phyloP scores from a whole-genome alignment of 2,888 invertebrate species.

The Acanthacorydalis orientalis region DNA sequence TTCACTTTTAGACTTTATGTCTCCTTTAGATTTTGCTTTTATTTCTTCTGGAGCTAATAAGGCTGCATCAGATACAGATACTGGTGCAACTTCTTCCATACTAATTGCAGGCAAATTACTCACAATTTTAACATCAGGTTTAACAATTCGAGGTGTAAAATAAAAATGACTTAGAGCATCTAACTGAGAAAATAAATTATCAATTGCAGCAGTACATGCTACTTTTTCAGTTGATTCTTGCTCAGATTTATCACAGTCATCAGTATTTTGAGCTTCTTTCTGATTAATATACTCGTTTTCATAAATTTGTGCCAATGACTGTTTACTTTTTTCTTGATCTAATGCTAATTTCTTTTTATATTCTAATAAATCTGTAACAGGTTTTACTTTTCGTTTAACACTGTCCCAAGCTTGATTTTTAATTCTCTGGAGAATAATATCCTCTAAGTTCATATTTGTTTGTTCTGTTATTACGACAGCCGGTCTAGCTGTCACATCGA shows the following conservation, averaged over 20 bases:
- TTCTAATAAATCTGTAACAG: conserved; percentile 61
- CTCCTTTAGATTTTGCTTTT: conserved; percentile 36
- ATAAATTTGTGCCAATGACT: conserved; percentile 84
- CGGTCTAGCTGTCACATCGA: conserved; percentile 67
- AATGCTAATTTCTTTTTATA: conserved; percentile 78
- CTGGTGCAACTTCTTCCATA: conserved; percentile 92
- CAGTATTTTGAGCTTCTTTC: conserved; percentile 35
- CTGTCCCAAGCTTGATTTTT: conserved; percentile 92
- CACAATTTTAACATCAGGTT: conserved; percentile 78
- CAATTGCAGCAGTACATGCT: conserved; percentile 60
- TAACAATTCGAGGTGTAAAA: conserved; percentile 75
- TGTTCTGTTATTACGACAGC: conserved; percentile 81
- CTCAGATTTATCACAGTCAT: conserved; percentile 38
- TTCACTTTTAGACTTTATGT: conserved; percentile 50
- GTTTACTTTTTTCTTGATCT: conserved; percentile 88
- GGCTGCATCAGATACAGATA: conserved; percentile 68
- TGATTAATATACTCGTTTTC: conserved; percentile 72
- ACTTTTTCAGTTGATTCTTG: conserved; percentile 62
- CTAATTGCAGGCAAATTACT: conserved; percentile 79
- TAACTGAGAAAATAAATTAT: conserved; percentile 61
- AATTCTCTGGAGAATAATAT: conserved; percentile 78
- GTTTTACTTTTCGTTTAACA: conserved; percentile 73
- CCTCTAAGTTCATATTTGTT: conserved; percentile 72
- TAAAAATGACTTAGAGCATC: conserved; percentile 90
- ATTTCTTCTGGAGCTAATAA: conserved; percentile 89